Percentiles rank a stretch among this genome's conserved stretches.
Conservation (phyloP, 2,113 vertebrate genomes). For the Brachyistius frenatus region DNA sequence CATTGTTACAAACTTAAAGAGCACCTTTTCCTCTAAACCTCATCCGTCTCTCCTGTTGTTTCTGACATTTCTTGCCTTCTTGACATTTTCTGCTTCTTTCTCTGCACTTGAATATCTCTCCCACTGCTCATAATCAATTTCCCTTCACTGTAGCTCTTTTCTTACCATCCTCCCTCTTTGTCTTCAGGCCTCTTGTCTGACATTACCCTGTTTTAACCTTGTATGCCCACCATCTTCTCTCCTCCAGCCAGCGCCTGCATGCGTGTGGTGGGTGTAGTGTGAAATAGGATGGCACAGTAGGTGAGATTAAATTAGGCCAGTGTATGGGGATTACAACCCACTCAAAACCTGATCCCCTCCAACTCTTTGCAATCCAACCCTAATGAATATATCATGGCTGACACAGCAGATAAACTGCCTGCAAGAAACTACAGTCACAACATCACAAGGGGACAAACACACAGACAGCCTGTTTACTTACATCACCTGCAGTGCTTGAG, state of each 20-base stretch:
- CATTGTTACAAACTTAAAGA: constrained; percentile 17
- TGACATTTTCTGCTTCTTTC: constrained; percentile 41
- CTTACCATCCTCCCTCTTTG: constrained; percentile 31
- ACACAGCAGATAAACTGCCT: constrained; percentile 73
- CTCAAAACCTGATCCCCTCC: constrained; percentile 81
- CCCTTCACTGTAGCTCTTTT: constrained; percentile 12
- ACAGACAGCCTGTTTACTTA: constrained; percentile 31
- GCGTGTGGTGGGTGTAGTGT: constrained; percentile 73
- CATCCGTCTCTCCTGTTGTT: constrained; percentile 1
- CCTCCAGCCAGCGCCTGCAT: constrained; percentile 37
- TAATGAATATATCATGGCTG: constrained; percentile 85
- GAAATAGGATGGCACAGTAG: constrained; percentile 84
- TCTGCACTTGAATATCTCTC: constrained; percentile 28
- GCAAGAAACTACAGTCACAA: constrained; percentile 60
- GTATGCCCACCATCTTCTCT: constrained; percentile 23
- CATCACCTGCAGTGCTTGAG: constrained; percentile 41
- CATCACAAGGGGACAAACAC: constrained; percentile 46
- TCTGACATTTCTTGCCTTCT: constrained; percentile 49
- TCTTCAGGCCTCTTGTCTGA: constrained; percentile 45
- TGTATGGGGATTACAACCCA: constrained; percentile 84
- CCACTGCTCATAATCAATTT: constrained; percentile 52
- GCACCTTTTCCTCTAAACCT: constrained; percentile 9
- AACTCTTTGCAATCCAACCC: constrained; percentile 80
- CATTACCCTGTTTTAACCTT: constrained; percentile 64
- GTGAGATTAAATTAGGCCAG: constrained; percentile 85